A percentile compares a stretch with the other conserved stretches of the same genome.
Conservation (phyloP, 2,797 vertebrate species). For the Martes flavigula region DNA sequence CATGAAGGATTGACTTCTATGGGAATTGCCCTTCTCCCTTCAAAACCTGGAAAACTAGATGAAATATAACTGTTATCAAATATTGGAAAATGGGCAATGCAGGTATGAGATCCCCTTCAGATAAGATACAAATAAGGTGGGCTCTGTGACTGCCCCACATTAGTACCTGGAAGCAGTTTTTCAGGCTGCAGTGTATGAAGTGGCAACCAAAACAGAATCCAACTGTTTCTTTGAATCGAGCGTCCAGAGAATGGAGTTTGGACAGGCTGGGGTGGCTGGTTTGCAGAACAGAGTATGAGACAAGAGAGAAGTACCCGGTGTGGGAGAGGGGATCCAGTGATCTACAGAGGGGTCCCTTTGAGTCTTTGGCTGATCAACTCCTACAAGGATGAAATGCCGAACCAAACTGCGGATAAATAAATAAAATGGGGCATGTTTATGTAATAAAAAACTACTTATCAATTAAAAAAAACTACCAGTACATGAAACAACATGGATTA, state of each 20-base stretch:
- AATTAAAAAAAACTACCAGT: not conserved
- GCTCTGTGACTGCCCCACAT: not conserved
- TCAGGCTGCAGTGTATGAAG: not conserved
- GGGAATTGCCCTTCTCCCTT: not conserved
- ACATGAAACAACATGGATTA: not conserved
- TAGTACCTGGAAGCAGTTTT: not conserved
- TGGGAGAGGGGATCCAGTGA: no score
- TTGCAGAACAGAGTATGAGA: not conserved
- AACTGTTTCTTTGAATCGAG: not conserved
- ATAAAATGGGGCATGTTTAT: not conserved
- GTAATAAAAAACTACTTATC: not conserved
- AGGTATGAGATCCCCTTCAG: not conserved
- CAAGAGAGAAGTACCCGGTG: not conserved
- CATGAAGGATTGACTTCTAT: not conserved
- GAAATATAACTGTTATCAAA: not conserved
- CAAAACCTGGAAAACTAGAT: not conserved
- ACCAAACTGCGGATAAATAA: not conserved
- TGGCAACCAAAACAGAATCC: not conserved
- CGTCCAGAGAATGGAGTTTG: no score
- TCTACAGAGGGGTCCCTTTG: not conserved
- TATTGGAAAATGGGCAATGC: not conserved
- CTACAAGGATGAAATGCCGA: not conserved
- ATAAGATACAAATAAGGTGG: not conserved
- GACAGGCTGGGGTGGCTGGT: not conserved
- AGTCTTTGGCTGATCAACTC: not conserved